Evolutionary conservation across 1,140 invertebrate genomes (phyloP).

Genomic region (Drusus annulatus): DNA sequence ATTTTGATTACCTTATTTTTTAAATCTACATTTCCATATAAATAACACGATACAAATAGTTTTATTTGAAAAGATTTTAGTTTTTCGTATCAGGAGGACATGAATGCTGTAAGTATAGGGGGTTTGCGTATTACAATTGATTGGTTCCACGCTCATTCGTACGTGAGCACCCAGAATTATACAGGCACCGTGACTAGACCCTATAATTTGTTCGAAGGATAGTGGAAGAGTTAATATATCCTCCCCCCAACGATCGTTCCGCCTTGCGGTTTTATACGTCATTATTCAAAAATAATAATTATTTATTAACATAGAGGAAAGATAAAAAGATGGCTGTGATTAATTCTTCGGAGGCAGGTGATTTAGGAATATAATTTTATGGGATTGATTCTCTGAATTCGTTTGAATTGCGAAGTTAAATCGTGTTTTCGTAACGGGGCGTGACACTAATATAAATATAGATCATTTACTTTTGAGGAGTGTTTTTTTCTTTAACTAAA

Average conservation of each 20-base stretch:
- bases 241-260: not conserved
- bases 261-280: not conserved
- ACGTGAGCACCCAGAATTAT: constrained; percentile 4
- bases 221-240: not conserved
- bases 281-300: constrained; percentile 7
- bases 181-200: not conserved
- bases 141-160: constrained; percentile 12
- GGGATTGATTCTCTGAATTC: too few relatives aligned
- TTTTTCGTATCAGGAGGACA: not conserved
- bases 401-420: too few relatives aligned
- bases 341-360: not conserved
- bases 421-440: too few relatives aligned
- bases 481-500: too few relatives aligned
- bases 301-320: constrained; percentile 15
- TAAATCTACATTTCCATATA: too few relatives aligned
- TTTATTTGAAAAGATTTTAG: constrained; percentile 2
- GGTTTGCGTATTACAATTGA: constrained; percentile 9
- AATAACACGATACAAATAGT: not conserved
- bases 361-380: not conserved
- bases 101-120: constrained; percentile 2
- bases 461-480: too few relatives aligned
- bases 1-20: too few relatives aligned
- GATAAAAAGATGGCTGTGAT: not conserved
- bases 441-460: too few relatives aligned
- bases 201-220: constrained; percentile 8